A percentile compares a stretch with the other conserved stretches of the same genome.
Conservation (phyloP, 2,888 invertebrate species). For the Argyresthia albistria region DNA sequence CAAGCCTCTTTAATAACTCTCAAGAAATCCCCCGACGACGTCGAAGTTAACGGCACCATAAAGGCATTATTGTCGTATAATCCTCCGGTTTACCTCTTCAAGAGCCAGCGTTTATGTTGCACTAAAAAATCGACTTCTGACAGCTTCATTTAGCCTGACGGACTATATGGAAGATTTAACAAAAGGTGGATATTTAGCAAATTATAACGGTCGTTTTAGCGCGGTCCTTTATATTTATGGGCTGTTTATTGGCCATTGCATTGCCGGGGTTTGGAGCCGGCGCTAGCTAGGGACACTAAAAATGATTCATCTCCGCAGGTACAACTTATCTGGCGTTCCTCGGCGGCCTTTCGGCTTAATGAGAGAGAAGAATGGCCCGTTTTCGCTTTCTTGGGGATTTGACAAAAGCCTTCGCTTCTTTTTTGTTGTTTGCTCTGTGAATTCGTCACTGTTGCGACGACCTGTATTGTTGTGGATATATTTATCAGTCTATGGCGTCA, state of each 20-base stretch:
- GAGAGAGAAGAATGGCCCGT: conserved; percentile 32
- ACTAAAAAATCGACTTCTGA: conserved; percentile 34
- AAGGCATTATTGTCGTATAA: conserved; percentile 14
- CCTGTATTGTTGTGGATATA: neutral
- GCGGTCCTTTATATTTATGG: conserved; percentile 62
- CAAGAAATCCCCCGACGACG: conserved; percentile 8
- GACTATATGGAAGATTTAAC: conserved; percentile 31
- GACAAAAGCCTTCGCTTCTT: conserved; percentile 4
- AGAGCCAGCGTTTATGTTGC: conserved; percentile 1
- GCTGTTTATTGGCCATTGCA: conserved; percentile 66
- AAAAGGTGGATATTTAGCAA: conserved; percentile 59
- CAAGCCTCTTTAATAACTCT: conserved; percentile 14
- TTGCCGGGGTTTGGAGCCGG: conserved; percentile 37
- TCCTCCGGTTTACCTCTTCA: conserved; percentile 4
- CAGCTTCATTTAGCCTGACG: conserved; percentile 34
- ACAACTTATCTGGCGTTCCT: conserved; percentile 36
- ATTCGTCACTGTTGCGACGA: neutral
- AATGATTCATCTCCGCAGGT: conserved; percentile 50
- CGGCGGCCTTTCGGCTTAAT: conserved; percentile 46
- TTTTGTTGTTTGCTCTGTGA: neutral
- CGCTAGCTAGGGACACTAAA: conserved; percentile 43
- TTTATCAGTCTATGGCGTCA: neutral
- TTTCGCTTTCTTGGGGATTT: conserved; percentile 16
- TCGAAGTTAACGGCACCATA: conserved; percentile 18
- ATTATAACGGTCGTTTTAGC: conserved; percentile 62